These are phyloP conservation scores for Parasteatoda tepidariorum DNA, from an alignment of 1,140 invertebrate genomes.

Conservation along the genomic window DNA sequence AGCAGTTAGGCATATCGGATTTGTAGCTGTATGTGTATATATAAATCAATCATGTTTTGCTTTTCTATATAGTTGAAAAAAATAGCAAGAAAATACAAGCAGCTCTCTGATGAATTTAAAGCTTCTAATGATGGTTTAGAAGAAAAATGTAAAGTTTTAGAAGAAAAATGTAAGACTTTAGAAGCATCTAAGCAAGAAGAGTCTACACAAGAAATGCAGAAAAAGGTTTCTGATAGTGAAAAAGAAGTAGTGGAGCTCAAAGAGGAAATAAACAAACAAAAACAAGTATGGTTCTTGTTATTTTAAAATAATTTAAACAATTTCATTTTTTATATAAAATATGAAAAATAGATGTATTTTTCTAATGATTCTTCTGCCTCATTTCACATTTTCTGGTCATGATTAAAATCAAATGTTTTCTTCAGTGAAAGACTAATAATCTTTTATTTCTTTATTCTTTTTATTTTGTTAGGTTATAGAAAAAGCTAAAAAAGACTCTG, in stretches of 20 bases:
- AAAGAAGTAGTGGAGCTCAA: slow-evolving; percentile 31
- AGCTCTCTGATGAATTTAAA: slow-evolving; percentile 82
- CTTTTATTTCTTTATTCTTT: too few relatives aligned
- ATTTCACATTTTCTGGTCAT: too few relatives aligned
- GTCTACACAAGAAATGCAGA: slow-evolving; percentile 47
- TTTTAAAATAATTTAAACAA: too few relatives aligned
- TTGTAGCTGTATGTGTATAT: too few relatives aligned
- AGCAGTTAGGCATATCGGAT: too few relatives aligned
- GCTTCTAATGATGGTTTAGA: slow-evolving; percentile 70
- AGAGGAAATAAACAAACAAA: slow-evolving; percentile 46
- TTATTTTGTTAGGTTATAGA: slow-evolving; percentile 73
- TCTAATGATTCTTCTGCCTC: too few relatives aligned
- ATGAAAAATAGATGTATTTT: too few relatives aligned
- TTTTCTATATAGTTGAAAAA: slow-evolving; percentile 87
- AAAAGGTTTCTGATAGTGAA: slow-evolving; percentile 60
- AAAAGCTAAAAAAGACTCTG: slow-evolving; percentile 76
- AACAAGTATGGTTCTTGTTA: slow-evolving; percentile 12
- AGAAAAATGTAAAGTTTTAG: slow-evolving; percentile 56
- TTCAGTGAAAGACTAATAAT: too few relatives aligned
- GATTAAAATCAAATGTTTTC: too few relatives aligned
- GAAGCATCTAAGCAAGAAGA: slow-evolving; percentile 63
- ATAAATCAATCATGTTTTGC: too few relatives aligned
- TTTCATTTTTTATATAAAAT: too few relatives aligned
- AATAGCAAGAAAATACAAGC: slow-evolving; percentile 93
- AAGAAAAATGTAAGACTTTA: slow-evolving; percentile 63